A percentile compares a stretch with the other conserved stretches of the same genome.
Conservation (phyloP, 1,140 invertebrate genomes). For the Bilobella aurantiaca region DNA sequence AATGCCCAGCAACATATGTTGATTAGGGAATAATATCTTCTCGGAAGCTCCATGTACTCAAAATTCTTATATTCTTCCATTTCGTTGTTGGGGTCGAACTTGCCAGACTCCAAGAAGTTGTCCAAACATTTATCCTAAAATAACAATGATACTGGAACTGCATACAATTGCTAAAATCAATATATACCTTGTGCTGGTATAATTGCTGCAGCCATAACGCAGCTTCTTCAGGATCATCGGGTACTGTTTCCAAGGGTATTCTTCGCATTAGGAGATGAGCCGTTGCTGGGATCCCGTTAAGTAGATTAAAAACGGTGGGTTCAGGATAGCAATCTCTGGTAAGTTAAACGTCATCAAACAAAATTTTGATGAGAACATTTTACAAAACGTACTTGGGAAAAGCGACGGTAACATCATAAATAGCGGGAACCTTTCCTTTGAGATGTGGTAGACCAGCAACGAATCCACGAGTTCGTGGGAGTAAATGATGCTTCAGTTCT, state of each 20-base stretch:
- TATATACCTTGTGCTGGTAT: constrained; percentile 62
- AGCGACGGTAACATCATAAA: constrained; percentile 73
- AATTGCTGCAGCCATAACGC: constrained; percentile 69
- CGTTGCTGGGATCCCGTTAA: constrained; percentile 63
- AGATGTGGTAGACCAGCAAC: constrained; percentile 60
- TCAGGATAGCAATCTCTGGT: constrained; percentile 26
- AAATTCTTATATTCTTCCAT: constrained; percentile 44
- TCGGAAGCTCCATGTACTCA: constrained; percentile 46
- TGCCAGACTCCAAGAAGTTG: constrained; percentile 68
- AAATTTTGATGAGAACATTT: constrained; percentile 25
- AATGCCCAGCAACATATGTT: constrained; percentile 61
- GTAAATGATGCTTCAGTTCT: constrained; percentile 74
- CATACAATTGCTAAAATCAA: not conserved
- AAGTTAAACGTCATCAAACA: constrained; percentile 25
- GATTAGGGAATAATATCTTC: constrained; percentile 55
- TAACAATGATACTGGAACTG: constrained; percentile 15
- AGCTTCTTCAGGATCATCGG: constrained; percentile 63
- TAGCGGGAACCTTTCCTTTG: constrained; percentile 54
- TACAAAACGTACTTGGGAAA: constrained; percentile 48
- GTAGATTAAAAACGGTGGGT: constrained; percentile 66
- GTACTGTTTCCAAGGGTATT: constrained; percentile 68
- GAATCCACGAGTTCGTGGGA: constrained; percentile 88
- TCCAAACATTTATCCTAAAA: constrained; percentile 65
- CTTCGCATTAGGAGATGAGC: constrained; percentile 70
- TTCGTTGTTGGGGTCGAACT: constrained; percentile 65